Evolutionary conservation across 2,113 vertebrate genomes (phyloP).

Genomic region (Equus przewalskii): DNA sequence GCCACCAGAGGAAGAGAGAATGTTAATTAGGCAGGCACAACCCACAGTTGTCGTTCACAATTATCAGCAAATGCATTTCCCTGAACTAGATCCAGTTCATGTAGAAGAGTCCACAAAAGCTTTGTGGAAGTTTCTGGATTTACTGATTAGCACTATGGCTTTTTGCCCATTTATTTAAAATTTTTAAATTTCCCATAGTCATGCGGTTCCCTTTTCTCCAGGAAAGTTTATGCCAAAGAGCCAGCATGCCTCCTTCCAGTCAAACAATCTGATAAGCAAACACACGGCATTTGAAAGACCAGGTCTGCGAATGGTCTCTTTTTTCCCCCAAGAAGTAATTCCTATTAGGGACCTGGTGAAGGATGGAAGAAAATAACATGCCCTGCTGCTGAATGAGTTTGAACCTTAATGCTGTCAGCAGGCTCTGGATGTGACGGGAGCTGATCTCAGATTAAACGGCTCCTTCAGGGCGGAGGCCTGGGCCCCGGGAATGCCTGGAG

Average conservation of each 20-base stretch:
- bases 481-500: slow-evolving; percentile 10
- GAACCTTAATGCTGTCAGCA: slow-evolving; percentile 35
- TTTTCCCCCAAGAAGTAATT: slow-evolving; percentile 58
- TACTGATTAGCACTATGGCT: background rate
- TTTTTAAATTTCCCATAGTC: background rate
- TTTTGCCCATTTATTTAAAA: slow-evolving; percentile 40
- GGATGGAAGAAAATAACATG: slow-evolving; percentile 52
- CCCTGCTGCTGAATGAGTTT: slow-evolving; percentile 57
- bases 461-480: background rate
- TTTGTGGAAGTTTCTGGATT: slow-evolving; percentile 37
- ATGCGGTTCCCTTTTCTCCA: background rate
- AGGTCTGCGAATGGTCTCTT: background rate
- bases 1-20: background rate
- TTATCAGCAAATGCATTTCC: background rate
- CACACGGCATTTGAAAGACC: slow-evolving; percentile 49
- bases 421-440: slow-evolving; percentile 2
- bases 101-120: background rate
- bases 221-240: background rate
- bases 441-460: slow-evolving; percentile 63
- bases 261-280: slow-evolving; percentile 62
- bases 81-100: background rate
- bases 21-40: background rate
- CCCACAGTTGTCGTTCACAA: background rate
- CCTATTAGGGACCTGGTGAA: slow-evolving; percentile 25
- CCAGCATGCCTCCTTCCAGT: background rate